Base-by-base conservation (phyloP, 2,797 vertebrate species). In the Mus caroli region DNA sequence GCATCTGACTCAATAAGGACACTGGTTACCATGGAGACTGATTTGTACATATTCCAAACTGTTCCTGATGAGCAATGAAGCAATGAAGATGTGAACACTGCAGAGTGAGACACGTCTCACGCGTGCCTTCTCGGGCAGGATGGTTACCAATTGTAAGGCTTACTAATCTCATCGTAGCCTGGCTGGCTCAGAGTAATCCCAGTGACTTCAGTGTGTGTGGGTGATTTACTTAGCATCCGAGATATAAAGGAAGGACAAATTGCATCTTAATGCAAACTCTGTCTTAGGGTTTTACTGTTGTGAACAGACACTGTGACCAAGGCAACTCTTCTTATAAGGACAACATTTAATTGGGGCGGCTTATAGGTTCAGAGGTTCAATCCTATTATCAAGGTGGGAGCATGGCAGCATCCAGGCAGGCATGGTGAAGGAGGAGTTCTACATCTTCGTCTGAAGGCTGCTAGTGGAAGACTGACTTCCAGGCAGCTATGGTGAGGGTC, bases 221-320 rank as follows among this genome's bases (percentile, higher is more conserved):
- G 34, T 69, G 80, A 77, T 77, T 96, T 24, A 67, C 82, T 96
- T 84, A 91, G 56, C 93, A 80, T 50, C 13, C 40, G 13, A 69
- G 60, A 76, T 88, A 93, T 20, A 75, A 71, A 83, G 58, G 93
- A 52, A 89, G 28, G 54, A 82, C 11, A 79, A 52, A 58, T 37
- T 84, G 17, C 31, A 91, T 84, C 52, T 80, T 28, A 52, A 58
- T 77, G 67, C 52, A 46, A 34, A 28, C 40, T 34, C 31, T 15
- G 31, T 67, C 64, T 34, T 67, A 67, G 64, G 64, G 14, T 67
- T 67, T 67, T 17, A 34, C 31, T 67, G 31, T 31, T 34, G 31
- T 67, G 64, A 34, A 67, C 64, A 67, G 64, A 67, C 31, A 34
- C 64, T 15, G 1, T 34, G 64, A n/a, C 64, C 64, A 67, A n/a